These are phyloP conservation scores for Iphiclides podalirius DNA, from an alignment of 2,888 invertebrate genomes.

Conservation along the genomic window DNA sequence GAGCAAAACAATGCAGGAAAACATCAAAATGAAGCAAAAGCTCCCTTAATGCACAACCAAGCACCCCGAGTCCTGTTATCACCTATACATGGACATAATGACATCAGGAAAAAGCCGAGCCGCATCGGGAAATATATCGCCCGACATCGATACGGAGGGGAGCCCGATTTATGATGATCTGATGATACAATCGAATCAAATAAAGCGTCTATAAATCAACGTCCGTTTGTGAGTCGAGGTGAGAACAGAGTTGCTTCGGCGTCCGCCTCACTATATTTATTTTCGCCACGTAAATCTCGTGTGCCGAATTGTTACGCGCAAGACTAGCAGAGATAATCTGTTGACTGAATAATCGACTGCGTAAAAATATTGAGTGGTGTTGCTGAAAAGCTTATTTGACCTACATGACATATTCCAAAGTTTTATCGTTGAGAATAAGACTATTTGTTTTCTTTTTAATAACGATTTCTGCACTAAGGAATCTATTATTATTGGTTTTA, in stretches of 20 bases:
- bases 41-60: conserved; percentile 40
- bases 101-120: conserved; percentile 67
- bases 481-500: too few relatives aligned
- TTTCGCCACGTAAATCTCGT: conserved; percentile 18
- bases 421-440: too few relatives aligned
- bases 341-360: neutral
- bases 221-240: conserved; percentile 68
- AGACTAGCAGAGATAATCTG: conserved; percentile 7
- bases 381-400: neutral
- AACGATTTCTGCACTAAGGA: too few relatives aligned
- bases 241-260: conserved; percentile 45
- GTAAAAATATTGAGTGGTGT: neutral
- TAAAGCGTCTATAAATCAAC: conserved; percentile 75
- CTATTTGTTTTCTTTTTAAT: too few relatives aligned
- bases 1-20: conserved; percentile 26
- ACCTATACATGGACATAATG: conserved; percentile 67
- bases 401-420: neutral
- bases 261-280: conserved; percentile 28
- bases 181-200: conserved; percentile 80
- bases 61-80: conserved; percentile 60
- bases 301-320: neutral
- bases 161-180: conserved; percentile 73
- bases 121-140: conserved; percentile 53
- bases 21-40: conserved; percentile 38
- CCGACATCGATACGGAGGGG: conserved; percentile 40